phyloP scores from a whole-genome alignment of 30 jellyfish, hydroid and myxozoan species.

The Nemopilema nomurai region DNA sequence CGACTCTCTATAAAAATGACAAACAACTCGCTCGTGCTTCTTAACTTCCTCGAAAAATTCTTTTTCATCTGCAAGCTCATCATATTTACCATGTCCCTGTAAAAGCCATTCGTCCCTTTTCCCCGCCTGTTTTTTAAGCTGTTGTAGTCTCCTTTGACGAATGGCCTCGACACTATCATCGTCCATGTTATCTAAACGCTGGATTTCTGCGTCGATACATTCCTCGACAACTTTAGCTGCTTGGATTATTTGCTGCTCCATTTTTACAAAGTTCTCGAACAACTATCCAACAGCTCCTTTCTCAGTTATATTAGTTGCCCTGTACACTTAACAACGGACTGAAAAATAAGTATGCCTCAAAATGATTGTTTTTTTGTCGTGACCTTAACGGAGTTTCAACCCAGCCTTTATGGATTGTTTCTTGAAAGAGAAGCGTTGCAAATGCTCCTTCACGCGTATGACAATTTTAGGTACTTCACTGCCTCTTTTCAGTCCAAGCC shows the following conservation, averaged over 20 bases:
- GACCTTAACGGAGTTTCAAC: background rate
- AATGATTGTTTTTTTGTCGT: background rate
- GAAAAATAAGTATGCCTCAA: background rate
- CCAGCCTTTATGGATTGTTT: background rate
- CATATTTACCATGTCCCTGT: slow-evolving; percentile 94
- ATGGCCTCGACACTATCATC: slow-evolving; percentile 76
- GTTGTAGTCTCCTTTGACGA: slow-evolving; percentile 77
- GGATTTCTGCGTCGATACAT: slow-evolving; percentile 83
- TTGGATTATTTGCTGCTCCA: slow-evolving; percentile 82
- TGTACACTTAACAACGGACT: background rate
- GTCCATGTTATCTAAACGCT: slow-evolving; percentile 88
- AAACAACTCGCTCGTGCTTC: slow-evolving; percentile 89
- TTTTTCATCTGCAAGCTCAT: slow-evolving; percentile 87
- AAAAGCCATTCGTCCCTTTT: slow-evolving; percentile 83
- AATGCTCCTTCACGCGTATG: background rate
- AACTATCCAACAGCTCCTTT: background rate
- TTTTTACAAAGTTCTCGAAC: background rate
- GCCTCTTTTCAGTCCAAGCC: background rate
- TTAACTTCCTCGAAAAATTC: slow-evolving; percentile 94
- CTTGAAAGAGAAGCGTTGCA: background rate
- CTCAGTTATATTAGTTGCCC: background rate
- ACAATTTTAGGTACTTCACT: background rate
- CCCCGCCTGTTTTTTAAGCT: slow-evolving; percentile 83
- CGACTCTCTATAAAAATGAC: slow-evolving; percentile 94
- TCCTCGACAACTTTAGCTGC: slow-evolving; percentile 94